These are phyloP conservation scores for Protonibea diacanthus DNA, from an alignment of 2,797 vertebrate genomes.

Conservation along the genomic window DNA sequence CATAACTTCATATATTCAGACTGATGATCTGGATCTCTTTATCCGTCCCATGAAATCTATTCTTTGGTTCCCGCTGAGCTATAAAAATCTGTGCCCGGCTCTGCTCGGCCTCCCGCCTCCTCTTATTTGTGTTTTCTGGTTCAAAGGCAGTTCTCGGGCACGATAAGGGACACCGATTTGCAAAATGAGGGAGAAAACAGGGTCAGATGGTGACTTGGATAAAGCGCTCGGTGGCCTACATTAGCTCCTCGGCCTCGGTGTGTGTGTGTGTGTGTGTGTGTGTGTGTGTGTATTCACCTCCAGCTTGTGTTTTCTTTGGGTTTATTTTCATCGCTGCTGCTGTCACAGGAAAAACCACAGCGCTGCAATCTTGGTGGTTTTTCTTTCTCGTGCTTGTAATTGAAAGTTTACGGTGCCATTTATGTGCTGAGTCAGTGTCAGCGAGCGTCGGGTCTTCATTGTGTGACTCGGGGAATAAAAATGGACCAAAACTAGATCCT, in stretches of 20 bases:
- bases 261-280: conserved; percentile 30
- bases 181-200: conserved; percentile 67
- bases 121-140: conserved; percentile 66
- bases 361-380: conserved; percentile 58
- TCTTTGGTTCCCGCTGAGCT: conserved; percentile 24
- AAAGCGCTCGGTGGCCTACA: conserved; percentile 37
- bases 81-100: conserved; percentile 30
- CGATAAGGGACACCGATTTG: conserved; percentile 67
- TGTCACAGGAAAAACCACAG: conserved; percentile 62
- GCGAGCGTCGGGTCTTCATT: conserved; percentile 40
- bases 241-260: conserved; percentile 17
- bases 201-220: conserved; percentile 75
- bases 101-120: neutral
- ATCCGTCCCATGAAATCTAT: conserved; percentile 32
- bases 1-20: neutral
- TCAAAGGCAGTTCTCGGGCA: conserved; percentile 59
- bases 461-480: conserved; percentile 46
- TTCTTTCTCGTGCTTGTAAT: conserved; percentile 55
- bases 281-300: conserved; percentile 49
- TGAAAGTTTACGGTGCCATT: conserved; percentile 57
- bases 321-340: conserved; percentile 68
- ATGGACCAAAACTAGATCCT: conserved; percentile 31
- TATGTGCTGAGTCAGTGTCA: conserved; percentile 55
- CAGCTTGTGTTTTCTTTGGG: conserved; percentile 59
- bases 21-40: conserved; percentile 13